Evolutionary conservation across 2,888 invertebrate species (phyloP).

Genomic region (Venusia cambrica): DNA sequence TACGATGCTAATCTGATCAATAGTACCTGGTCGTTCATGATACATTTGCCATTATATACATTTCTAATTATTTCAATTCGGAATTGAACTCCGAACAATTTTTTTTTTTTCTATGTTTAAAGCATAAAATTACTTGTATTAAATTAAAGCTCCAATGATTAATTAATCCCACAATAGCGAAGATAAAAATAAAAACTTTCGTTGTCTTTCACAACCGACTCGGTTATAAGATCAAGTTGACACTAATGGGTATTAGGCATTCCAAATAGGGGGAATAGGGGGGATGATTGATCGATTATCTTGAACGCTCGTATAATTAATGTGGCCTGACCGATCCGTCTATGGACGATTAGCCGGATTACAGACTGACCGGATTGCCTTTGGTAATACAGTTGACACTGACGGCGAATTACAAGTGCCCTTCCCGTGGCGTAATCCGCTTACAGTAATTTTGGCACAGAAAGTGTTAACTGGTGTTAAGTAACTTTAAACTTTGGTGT

Average conservation of each 20-base stretch:
- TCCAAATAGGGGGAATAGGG: constrained; percentile 31
- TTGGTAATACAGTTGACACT: constrained; percentile 21
- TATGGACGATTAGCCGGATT: constrained; percentile 47
- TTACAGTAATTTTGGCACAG: constrained; percentile 4
- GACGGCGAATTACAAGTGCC: constrained; percentile 13
- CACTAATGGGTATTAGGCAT: constrained; percentile 57
- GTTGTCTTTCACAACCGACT: constrained; percentile 18
- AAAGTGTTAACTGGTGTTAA: too few relatives aligned
- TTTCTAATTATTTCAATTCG: too few relatives aligned
- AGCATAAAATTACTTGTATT: constrained; percentile 17
- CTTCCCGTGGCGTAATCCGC: constrained; percentile 3
- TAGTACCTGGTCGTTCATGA: too few relatives aligned
- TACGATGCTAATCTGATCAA: too few relatives aligned
- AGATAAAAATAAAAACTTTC: constrained; percentile 26
- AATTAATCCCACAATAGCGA: constrained; percentile 26
- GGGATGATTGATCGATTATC: constrained; percentile 61
- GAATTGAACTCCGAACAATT: too few relatives aligned
- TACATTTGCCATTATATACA: too few relatives aligned
- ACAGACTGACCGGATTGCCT: constrained; percentile 33
- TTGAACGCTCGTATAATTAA: constrained; percentile 59
- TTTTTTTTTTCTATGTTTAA: too few relatives aligned
- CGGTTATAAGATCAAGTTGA: constrained; percentile 49
- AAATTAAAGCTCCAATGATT: constrained; percentile 13
- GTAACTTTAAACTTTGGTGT: too few relatives aligned
- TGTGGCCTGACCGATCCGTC: constrained; percentile 50